These are phyloP conservation scores for Drosophila nebulosa DNA, from an alignment of 1,140 invertebrate species.

Conservation along the genomic window DNA sequence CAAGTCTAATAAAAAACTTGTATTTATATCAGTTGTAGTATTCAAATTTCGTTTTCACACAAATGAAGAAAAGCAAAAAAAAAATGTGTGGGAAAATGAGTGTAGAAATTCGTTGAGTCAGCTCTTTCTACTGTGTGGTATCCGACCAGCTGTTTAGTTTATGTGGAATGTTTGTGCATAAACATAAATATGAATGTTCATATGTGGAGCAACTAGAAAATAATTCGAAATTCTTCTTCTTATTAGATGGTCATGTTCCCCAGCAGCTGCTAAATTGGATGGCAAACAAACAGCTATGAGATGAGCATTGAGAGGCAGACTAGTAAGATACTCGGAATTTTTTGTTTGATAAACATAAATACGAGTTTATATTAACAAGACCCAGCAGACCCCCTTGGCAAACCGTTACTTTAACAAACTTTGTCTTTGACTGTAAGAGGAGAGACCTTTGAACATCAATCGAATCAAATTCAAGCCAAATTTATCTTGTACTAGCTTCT, in stretches of 20 bases:
- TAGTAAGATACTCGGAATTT: not conserved
- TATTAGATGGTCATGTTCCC: not conserved
- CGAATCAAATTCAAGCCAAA: too few species aligned
- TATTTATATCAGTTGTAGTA: conserved; percentile 12
- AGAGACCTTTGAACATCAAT: too few species aligned
- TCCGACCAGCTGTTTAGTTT: conserved; percentile 12
- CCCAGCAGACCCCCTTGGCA: not conserved
- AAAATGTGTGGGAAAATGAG: conserved; percentile 50
- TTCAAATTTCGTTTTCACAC: conserved; percentile 52
- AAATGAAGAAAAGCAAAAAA: conserved; percentile 7
- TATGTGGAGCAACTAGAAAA: conserved; percentile 1
- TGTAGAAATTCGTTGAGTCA: conserved; percentile 44
- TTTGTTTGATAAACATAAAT: not conserved
- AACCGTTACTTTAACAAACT: too few species aligned
- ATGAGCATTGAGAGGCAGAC: not conserved
- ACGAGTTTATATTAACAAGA: not conserved
- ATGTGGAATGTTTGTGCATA: not conserved
- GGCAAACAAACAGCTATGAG: not conserved
- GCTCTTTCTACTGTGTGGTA: conserved; percentile 11
- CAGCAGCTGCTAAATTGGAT: not conserved
- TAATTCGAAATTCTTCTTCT: not conserved
- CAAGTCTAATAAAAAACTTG: not conserved
- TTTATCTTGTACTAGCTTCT: too few species aligned
- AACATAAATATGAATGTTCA: not conserved
- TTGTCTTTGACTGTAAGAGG: too few species aligned